A percentile compares a stretch with the other conserved stretches of the same genome.
Evolutionary conservation across 2,113 vertebrate genomes (phyloP).

Genomic region (Sebastes schlegelii): DNA sequence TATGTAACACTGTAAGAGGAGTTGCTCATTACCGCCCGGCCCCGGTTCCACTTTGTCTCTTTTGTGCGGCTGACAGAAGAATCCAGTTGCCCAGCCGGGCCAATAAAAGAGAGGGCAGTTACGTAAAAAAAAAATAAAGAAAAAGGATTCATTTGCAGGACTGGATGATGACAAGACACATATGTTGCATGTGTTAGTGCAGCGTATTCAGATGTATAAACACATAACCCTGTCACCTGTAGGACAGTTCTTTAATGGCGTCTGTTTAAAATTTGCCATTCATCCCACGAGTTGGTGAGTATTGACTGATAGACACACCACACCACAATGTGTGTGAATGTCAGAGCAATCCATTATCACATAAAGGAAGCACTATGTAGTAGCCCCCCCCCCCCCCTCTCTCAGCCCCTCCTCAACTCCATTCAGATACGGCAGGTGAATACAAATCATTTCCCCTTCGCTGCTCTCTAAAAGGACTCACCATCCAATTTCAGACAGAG

Average conservation of each 20-base stretch:
- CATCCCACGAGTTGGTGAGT: constrained; percentile 36
- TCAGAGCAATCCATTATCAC: constrained; percentile 77
- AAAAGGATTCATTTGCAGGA: constrained; percentile 51
- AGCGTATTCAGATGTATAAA: not conserved
- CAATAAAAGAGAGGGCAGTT: constrained; percentile 65
- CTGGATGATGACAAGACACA: constrained; percentile 25
- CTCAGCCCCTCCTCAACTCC: constrained; percentile 69
- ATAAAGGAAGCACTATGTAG: constrained; percentile 78
- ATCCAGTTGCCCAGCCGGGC: constrained; percentile 68
- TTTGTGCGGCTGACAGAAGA: constrained; percentile 78
- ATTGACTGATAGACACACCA: constrained; percentile 71
- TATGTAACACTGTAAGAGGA: constrained; percentile 82
- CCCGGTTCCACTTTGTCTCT: constrained; percentile 75
- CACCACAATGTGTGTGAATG: constrained; percentile 73
- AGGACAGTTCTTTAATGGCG: constrained; percentile 33
- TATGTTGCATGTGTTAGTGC: constrained; percentile 17
- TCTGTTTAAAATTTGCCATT: constrained; percentile 60
- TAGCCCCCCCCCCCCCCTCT: constrained; percentile 29
- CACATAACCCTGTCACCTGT: constrained; percentile 33
- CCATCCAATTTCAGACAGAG: constrained; percentile 78
- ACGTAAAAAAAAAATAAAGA: constrained; percentile 25
- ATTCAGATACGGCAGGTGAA: constrained; percentile 85
- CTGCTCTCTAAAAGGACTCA: constrained; percentile 78
- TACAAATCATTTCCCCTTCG: constrained; percentile 84
- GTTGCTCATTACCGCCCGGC: constrained; percentile 79